Evolutionary conservation across 2,113 vertebrate species (phyloP), one percentile per base, ranked within the genome.

Genomic region (Solea solea): DNA sequence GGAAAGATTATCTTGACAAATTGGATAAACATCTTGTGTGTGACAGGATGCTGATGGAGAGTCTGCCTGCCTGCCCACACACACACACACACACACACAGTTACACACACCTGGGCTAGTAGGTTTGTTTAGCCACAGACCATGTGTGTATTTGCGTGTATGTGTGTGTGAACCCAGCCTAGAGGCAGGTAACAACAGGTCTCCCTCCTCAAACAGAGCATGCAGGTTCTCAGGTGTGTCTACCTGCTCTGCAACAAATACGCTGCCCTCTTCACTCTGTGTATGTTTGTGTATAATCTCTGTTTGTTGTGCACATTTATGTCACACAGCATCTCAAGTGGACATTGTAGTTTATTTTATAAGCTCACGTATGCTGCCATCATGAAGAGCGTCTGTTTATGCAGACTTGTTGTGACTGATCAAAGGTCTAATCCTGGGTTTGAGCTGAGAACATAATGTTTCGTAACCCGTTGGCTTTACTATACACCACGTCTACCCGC

Each of bases 1-100:
- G 95, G 95, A 98, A 96, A 99, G 97, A 98, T 98, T 98, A 99
- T 97, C 97, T 97, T 98, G 97, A 98, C 97, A 99, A 99, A 99
- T 99, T 98, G 96, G 96, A 98, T 98, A 97, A 98, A 99, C 96
- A 99, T 98, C 95, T 96, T 96, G 93, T 96, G 96, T 95, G 94
- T 98, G 97, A 98, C 97, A 97, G 97, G 94, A 95, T 90, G 95
- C 96, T 99, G 97, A 99, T 96, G 95, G 97, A 98, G 91, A 90
- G 94, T 92, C 84, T 11, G 69, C 75, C 81, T 95, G 95, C 95
- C 96, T 95, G 96, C 95, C 64, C 56, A 80, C 77, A 70, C 71
- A 62, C 54, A 49, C 63, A 69, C 63, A 94, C 95, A 96, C 95
- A 71, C 69, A 68, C 74, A 45, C n/a, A 25, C 94, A 95, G 8